phyloP scores from a whole-genome alignment of 2,113 vertebrate genomes.

The Tyto alba region DNA sequence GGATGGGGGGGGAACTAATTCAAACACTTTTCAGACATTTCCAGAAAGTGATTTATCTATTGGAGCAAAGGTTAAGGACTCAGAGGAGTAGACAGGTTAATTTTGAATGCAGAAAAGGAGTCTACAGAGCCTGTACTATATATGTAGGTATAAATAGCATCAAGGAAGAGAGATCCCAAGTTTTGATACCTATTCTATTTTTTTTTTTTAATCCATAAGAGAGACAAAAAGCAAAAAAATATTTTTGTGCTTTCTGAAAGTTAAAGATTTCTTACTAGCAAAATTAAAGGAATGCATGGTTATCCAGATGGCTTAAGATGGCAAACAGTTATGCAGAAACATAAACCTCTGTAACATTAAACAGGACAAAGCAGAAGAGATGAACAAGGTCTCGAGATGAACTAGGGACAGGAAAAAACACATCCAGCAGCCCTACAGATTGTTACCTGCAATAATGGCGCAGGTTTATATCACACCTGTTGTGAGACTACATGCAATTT shows the following conservation, averaged over 20 bases:
- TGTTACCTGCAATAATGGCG: not conserved
- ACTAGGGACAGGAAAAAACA: not conserved
- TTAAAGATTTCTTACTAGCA: not conserved
- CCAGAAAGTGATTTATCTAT: constrained; percentile 21
- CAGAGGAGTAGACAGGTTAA: not conserved
- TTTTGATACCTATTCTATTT: not conserved
- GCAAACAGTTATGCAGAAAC: constrained; percentile 1
- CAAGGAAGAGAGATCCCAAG: not conserved
- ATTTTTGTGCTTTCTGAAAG: not conserved
- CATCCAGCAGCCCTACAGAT: not conserved
- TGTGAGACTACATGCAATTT: not conserved
- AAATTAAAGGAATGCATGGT: not conserved
- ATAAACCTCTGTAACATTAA: not conserved
- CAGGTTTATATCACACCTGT: not conserved
- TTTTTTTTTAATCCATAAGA: not conserved
- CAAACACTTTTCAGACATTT: not conserved
- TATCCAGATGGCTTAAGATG: not conserved
- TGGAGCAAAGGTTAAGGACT: not conserved
- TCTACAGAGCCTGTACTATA: not conserved
- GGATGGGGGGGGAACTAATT: not conserved
- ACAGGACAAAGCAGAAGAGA: not conserved
- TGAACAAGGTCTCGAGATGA: not conserved
- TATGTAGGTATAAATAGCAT: not conserved
- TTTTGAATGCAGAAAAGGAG: not conserved
- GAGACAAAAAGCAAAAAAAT: not conserved